Evolutionary conservation across 2,797 vertebrate genomes (phyloP), one percentile per base, ranked within the genome.

Genomic region (Momotus momota): DNA sequence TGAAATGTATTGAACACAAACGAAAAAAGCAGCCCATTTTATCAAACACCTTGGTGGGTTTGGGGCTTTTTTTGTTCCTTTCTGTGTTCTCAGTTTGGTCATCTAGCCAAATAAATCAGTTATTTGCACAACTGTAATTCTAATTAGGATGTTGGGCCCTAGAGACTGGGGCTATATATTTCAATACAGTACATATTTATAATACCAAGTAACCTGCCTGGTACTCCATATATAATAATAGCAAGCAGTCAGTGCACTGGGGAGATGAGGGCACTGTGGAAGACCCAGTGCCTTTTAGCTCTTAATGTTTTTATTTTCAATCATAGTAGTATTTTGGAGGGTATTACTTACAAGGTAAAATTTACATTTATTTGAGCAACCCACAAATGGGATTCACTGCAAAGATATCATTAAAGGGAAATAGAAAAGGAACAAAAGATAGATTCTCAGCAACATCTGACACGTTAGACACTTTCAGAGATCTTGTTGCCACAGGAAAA

Each of bases 361-460:
- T 97, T 92, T 97, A 71, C 91, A 93, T 96, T 96, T 88, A 69
- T 96, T 94, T 88, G 70, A 94, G 77, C 74, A 95, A 35, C 64
- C 61, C 75, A 80, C 26, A 54, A 96, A 93, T 79, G 57, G 49
- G 33, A 85, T 87, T 92, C 49, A 22, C 55, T 72, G 71, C 95
- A 96, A 96, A 96, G 87, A 73, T 94, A 41, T 96, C 78, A 93
- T 95, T 97, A 95, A 95, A 93, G 70, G 93, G 81, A 97, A 96
- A 94, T 92, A 83, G 91, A 91, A 82, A 79, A 82, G 35, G 65
- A 96, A 87, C 77, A 97, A 97, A 97, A 73, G 78, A 55, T 72
- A 43, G 4, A 4, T 94, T 96, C 94, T 96, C 33, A 81, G 60
- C 60, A 26, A 92, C 95, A 51, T 93, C 88, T 86, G 93, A 92